Conservation (phyloP, 2,113 vertebrate species). For the Glareola pratincola region DNA sequence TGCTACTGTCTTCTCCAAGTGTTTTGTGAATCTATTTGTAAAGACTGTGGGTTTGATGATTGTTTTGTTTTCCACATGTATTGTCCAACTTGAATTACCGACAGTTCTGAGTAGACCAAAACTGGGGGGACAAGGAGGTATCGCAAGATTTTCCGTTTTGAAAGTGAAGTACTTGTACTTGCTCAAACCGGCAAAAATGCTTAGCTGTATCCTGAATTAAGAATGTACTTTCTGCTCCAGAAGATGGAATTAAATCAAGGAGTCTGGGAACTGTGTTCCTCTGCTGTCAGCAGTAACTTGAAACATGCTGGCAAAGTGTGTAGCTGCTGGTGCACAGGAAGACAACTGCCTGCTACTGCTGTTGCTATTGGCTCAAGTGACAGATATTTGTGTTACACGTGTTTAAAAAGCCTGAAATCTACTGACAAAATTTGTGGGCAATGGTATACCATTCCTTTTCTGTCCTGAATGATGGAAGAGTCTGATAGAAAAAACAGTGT, state of each 20-base stretch:
- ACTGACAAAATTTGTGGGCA: not conserved
- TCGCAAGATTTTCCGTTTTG: not conserved
- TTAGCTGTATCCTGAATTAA: not conserved
- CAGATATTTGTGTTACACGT: not conserved
- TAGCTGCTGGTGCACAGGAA: not conserved
- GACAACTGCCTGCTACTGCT: not conserved
- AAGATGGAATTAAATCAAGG: not conserved
- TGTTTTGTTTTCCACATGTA: not conserved
- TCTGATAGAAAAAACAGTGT: fast-evolving
- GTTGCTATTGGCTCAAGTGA: not conserved
- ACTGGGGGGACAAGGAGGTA: fast-evolving
- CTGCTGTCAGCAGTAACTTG: not conserved
- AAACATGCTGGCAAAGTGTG: not conserved
- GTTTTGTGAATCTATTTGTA: not conserved
- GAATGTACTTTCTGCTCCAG: not conserved
- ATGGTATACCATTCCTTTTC: not conserved
- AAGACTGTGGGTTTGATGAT: not conserved
- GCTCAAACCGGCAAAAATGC: not conserved
- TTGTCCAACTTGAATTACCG: not conserved
- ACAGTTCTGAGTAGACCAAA: not conserved
- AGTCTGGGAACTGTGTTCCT: not conserved
- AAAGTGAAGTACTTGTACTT: not conserved
- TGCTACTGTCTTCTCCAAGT: not conserved
- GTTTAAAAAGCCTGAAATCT: not conserved
- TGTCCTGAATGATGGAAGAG: not conserved